Percentiles rank a stretch among this genome's conserved stretches.
These are phyloP conservation scores for Drosophila prosaltans DNA, from an alignment of 1,140 invertebrate species.

Conservation along the genomic window DNA sequence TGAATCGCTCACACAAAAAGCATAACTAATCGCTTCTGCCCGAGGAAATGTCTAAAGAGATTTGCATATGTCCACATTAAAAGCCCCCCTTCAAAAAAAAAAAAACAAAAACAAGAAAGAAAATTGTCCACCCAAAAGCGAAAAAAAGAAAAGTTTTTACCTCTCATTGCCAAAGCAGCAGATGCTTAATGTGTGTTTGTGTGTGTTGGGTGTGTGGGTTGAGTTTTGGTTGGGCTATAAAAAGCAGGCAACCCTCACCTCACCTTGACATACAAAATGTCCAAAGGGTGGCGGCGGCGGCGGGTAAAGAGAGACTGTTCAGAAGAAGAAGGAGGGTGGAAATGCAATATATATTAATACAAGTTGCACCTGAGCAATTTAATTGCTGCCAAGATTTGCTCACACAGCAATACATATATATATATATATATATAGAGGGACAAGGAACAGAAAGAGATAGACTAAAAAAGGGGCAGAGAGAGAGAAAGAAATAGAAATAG, in stretches of 20 bases:
- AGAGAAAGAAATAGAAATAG: slow-evolving; percentile 15
- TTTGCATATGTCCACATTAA: slow-evolving; percentile 41
- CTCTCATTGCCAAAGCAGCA: slow-evolving; percentile 51
- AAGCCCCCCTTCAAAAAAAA: slow-evolving; percentile 30
- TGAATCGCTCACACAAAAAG: slow-evolving; percentile 16
- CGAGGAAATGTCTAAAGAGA: slow-evolving; percentile 45
- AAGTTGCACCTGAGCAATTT: slow-evolving; percentile 76
- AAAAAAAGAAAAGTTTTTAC: slow-evolving; percentile 21
- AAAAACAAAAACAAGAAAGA: slow-evolving; percentile 17
- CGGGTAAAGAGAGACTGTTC: too few relatives aligned
- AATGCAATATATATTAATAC: slow-evolving; percentile 57
- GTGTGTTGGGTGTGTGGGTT: slow-evolving; percentile 5
- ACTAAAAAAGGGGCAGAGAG: too few relatives aligned
- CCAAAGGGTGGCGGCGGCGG: background rate
- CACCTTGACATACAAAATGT: slow-evolving; percentile 71
- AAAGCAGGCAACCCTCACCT: slow-evolving; percentile 75
- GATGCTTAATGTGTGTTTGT: slow-evolving; percentile 4
- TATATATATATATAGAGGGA: slow-evolving; percentile 23
- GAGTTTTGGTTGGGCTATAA: slow-evolving; percentile 44
- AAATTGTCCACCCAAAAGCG: background rate
- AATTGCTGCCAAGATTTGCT: slow-evolving; percentile 78
- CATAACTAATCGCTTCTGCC: slow-evolving; percentile 57
- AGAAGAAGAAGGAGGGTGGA: background rate
- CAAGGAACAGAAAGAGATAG: slow-evolving; percentile 39
- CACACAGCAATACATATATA: background rate